Evolutionary conservation across 64 coral and sea anemone genomes (phyloP), one percentile per base, ranked within the genome.

Genomic region (Anthopleura sola): DNA sequence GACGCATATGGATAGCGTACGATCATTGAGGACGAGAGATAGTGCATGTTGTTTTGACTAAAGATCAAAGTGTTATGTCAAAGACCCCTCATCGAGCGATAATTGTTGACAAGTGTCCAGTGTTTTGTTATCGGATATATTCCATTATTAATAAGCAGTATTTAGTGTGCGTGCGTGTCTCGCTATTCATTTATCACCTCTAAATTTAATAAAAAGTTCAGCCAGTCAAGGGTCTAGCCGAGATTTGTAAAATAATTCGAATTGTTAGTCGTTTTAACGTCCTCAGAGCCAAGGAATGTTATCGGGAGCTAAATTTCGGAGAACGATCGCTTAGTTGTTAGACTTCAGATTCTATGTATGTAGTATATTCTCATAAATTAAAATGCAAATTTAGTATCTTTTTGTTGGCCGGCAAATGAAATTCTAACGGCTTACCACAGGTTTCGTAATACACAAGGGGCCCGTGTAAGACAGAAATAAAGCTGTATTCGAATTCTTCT

Each of bases 191-290:
- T 62, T 62, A 62, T 62, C 58, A n/a, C 66, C n/a, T 31, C 29
- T 32, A 34, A 71, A 71, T 71, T 71, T 71, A 71, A 71, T 71
- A 62, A 62, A 32, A 34, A 71, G 66, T 71, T 71, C 66, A 71
- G 15, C n/a, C 31, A 32, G n/a, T 71, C 66, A 71, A 71, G 66
- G 29, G 66, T 71, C 66, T 34, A 2, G 1, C 66, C 11, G 66
- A 71, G 66, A 71, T 71, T 32, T 34, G 13, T 34, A 71, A 34
- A 71, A 71, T 71, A 71, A 71, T 71, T 71, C 26, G 34, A 33
- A 71, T 71, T 34, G 31, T 16, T 71, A 1, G 11, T 34, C 10
- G n/a, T 71, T 71, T 34, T 71, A 31, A 71, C 23, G 66, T 71
- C 12, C 11, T 29, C 3, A 32, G 28, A 29, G 28, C 10, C 66